Evolutionary conservation across 1,140 invertebrate species (phyloP).

Genomic region (Teleopsis dalmanni): DNA sequence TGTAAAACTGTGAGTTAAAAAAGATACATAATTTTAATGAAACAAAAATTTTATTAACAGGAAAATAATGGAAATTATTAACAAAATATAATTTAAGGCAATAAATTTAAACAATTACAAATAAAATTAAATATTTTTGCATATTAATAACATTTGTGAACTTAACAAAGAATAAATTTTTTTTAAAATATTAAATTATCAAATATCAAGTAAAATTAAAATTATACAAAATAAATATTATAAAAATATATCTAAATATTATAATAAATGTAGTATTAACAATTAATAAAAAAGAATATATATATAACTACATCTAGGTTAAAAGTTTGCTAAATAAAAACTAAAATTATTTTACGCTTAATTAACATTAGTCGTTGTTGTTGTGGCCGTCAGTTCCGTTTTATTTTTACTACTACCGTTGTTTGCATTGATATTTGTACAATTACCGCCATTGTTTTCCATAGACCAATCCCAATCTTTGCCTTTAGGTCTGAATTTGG

Average conservation of each 20-base stretch:
- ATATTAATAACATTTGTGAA: no score
- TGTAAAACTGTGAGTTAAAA: no score
- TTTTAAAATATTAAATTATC: background rate
- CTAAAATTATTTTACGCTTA: conserved; percentile 5
- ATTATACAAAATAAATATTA: background rate
- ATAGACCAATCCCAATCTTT: conserved; percentile 65
- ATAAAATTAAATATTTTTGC: no score
- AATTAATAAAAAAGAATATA: conserved; percentile 1
- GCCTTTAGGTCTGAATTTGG: conserved; percentile 63
- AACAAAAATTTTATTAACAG: no score
- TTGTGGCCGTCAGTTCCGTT: background rate
- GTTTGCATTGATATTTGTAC: background rate
- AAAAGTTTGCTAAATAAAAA: background rate
- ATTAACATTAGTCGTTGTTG: conserved; percentile 11
- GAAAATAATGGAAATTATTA: no score
- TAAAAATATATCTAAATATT: background rate
- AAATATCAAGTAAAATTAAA: background rate
- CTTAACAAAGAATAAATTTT: background rate
- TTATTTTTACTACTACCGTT: background rate
- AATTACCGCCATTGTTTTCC: conserved; percentile 28
- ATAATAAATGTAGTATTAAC: background rate
- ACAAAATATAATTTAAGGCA: no score
- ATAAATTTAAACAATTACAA: no score
- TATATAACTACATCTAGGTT: background rate
- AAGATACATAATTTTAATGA: no score